Conservation (phyloP, 2,888 invertebrate genomes). For the Furcula furcula region DNA sequence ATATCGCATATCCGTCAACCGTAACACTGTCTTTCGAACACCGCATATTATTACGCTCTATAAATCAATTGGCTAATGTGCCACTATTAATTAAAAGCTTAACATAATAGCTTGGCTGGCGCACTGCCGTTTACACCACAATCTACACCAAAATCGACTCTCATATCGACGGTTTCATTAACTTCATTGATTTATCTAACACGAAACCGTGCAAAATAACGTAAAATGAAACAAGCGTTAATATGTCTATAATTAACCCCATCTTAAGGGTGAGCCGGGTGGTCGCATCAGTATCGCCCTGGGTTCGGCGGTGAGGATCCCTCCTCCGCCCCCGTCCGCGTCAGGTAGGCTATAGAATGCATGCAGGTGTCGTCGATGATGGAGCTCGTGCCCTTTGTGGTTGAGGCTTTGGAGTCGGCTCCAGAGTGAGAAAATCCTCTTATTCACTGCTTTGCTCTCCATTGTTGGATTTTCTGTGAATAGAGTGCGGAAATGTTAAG, state of each 20-base stretch:
- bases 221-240: conserved; percentile 15
- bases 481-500: too few species aligned
- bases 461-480: conserved; percentile 45
- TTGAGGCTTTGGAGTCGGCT: conserved; percentile 69
- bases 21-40: not conserved
- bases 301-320: conserved; percentile 64
- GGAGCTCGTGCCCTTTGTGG: conserved; percentile 67
- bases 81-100: not conserved
- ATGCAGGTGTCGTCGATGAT: conserved; percentile 66
- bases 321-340: conserved; percentile 45
- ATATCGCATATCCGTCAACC: not conserved
- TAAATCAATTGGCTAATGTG: not conserved
- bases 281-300: conserved; percentile 65
- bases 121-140: not conserved
- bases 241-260: conserved; percentile 53
- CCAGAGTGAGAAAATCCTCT: conserved; percentile 71
- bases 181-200: conserved; percentile 20
- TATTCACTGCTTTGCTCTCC: conserved; percentile 52
- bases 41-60: not conserved
- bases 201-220: conserved; percentile 23
- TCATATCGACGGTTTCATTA: not conserved
- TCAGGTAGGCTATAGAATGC: conserved; percentile 65
- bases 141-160: not conserved
- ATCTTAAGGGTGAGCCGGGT: conserved; percentile 71
- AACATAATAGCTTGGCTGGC: not conserved